Conservation (phyloP, 2,888 invertebrate genomes). For the Hyles lineata region DNA sequence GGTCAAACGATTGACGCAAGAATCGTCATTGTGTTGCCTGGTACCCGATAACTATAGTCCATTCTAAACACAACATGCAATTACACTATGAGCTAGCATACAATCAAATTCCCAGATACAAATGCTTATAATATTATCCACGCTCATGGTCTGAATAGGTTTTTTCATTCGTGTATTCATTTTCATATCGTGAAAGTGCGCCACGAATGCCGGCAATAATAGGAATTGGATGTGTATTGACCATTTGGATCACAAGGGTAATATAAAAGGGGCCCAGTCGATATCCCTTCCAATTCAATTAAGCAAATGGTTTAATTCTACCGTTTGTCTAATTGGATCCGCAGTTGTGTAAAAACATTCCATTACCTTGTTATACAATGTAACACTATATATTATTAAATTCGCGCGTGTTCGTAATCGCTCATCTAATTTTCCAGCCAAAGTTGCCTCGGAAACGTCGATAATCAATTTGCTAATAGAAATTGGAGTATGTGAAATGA, state of each 20-base stretch:
- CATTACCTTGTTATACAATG: slow-evolving; percentile 14
- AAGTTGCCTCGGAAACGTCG: not conserved
- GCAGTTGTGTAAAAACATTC: slow-evolving; percentile 26
- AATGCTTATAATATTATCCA: not conserved
- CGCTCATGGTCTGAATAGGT: not conserved
- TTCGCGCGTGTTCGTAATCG: not conserved
- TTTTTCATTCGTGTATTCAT: not conserved
- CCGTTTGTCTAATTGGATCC: slow-evolving; percentile 29
- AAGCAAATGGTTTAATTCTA: slow-evolving; percentile 32
- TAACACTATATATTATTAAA: not conserved
- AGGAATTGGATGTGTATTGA: slow-evolving; percentile 27
- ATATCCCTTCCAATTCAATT: slow-evolving; percentile 32
- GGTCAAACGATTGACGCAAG: no score
- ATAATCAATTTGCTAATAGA: slow-evolving; percentile 24
- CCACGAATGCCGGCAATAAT: slow-evolving; percentile 26
- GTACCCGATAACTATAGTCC: not conserved
- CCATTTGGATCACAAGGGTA: slow-evolving; percentile 27
- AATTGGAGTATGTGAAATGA: slow-evolving; percentile 33
- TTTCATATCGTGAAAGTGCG: slow-evolving; percentile 1
- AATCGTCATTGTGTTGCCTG: not conserved
- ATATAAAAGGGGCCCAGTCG: slow-evolving; percentile 30
- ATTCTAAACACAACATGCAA: not conserved
- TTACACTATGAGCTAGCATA: not conserved
- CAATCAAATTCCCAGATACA: not conserved
- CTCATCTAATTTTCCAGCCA: not conserved